Percentiles rank a stretch among this genome's conserved stretches.
These are phyloP conservation scores for Agrochola circellaris DNA, from an alignment of 2,888 invertebrate species.

Conservation along the genomic window DNA sequence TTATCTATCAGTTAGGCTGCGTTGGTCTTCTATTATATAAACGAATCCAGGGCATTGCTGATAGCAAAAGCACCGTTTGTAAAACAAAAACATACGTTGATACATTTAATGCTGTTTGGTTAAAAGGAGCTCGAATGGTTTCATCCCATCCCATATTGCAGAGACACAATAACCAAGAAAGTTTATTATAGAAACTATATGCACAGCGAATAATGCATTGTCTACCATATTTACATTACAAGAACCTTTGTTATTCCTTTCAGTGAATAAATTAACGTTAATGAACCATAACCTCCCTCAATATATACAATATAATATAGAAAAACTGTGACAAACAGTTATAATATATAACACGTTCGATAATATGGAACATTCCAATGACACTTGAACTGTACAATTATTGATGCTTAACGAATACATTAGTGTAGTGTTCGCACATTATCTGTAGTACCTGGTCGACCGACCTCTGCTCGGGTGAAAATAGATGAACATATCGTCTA, in stretches of 20 bases:
- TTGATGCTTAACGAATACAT: slow-evolving; percentile 17
- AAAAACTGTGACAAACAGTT: background rate
- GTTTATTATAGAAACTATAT: background rate
- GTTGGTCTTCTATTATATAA: background rate
- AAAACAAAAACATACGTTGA: background rate
- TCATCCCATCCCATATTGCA: background rate
- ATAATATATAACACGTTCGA: slow-evolving; percentile 10
- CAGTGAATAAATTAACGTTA: slow-evolving; percentile 31
- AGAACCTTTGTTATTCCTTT: slow-evolving; percentile 27
- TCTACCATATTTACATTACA: slow-evolving; percentile 18
- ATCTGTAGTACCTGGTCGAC: background rate
- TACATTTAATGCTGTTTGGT: background rate
- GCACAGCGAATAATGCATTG: background rate
- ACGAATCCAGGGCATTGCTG: background rate
- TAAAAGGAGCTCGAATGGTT: background rate
- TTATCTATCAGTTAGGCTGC: background rate
- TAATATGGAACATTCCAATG: slow-evolving; percentile 20
- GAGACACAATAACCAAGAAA: slow-evolving; percentile 4
- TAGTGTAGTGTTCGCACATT: slow-evolving; percentile 2
- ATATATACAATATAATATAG: slow-evolving; percentile 6
- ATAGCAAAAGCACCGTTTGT: no score
- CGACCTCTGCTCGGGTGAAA: no score
- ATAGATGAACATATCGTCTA: no score
- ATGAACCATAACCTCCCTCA: slow-evolving; percentile 56
- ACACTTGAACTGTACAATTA: slow-evolving; percentile 42